These are phyloP conservation scores for Pristionchus maxplancki DNA, from an alignment of 2,888 invertebrate species.

Conservation along the genomic window DNA sequence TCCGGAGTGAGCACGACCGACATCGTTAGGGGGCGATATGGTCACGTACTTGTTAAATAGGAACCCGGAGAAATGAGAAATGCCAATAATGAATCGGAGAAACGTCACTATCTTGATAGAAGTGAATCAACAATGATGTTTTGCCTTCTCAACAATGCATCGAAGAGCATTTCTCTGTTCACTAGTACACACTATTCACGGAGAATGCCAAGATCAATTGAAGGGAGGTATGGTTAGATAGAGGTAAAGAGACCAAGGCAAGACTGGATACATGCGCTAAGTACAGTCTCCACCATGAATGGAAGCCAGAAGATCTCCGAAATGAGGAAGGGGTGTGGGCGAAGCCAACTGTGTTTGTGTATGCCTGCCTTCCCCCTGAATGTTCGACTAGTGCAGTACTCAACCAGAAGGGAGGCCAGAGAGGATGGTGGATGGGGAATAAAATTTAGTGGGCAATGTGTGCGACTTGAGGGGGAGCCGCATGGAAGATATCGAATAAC, in stretches of 20 bases:
- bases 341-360: slow-evolving; percentile 8
- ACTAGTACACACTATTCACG: too few relatives aligned
- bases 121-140: too few relatives aligned
- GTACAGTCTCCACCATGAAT: background rate
- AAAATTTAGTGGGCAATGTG: slow-evolving; percentile 43
- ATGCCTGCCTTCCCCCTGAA: background rate
- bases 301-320: background rate
- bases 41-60: too few relatives aligned
- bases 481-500: slow-evolving; percentile 36
- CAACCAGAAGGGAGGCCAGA: background rate
- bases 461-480: slow-evolving; percentile 10
- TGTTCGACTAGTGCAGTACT: slow-evolving; percentile 32
- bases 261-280: background rate
- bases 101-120: too few relatives aligned
- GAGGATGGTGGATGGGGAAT: background rate
- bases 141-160: too few relatives aligned
- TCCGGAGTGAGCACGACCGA: too few relatives aligned
- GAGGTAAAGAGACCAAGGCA: background rate
- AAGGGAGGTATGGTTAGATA: background rate
- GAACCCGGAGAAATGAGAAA: too few relatives aligned
- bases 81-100: too few relatives aligned
- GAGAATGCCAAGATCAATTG: too few relatives aligned
- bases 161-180: too few relatives aligned
- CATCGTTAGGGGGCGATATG: too few relatives aligned
- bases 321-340: background rate